Base-by-base conservation (phyloP, 2,113 vertebrate genomes). In the Pterocles orientalis region DNA sequence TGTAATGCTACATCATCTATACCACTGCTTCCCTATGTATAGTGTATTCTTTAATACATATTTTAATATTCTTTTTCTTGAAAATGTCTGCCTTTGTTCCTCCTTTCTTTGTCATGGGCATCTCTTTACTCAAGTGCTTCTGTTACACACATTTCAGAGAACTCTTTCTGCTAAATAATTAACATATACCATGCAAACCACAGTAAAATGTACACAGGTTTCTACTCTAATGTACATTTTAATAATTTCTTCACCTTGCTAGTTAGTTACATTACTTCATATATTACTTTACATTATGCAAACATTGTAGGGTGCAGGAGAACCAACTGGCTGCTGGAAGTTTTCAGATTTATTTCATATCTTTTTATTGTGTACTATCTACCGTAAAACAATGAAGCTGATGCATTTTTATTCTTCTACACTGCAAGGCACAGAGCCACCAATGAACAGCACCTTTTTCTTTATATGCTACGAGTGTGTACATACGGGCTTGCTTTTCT, bases 381-480 rank as follows among this genome's bases (percentile, higher is more conserved):
- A 23, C 16, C 79, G 70, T 20, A 66, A 70, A 76, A 87, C 13
- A 72, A 34, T 6, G 34, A 51, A 11, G n/a, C 26, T n/a, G 39
- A 56, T 61, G 19, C 8, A 18, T 64, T 83, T 85, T 79, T 73
- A 36, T 61, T 69, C 33, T 79, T 56, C 45, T 54, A 10, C 9
- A 9, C n/a, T 26, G 29, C 24, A 45, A 58, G 81, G 84, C 36
- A 82, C 64, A 87, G 51, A 64, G 70, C 33, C 81, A 88, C 25
- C 19, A 82, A 64, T 1, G 17, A 75, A 65, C 28, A 23, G 14
- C 20, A 51, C 3, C n/a, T 85, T 91, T 29, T 4, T 3, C 39
- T 82, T 88, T 82, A 29, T 31, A 34, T 10, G 1, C 14, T 25
- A 21, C 0, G 0, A 25, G 3, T 29, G 2, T 21, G 9, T 21